phyloP scores from a whole-genome alignment of 2,797 vertebrate species.

The Acanthis flammea region DNA sequence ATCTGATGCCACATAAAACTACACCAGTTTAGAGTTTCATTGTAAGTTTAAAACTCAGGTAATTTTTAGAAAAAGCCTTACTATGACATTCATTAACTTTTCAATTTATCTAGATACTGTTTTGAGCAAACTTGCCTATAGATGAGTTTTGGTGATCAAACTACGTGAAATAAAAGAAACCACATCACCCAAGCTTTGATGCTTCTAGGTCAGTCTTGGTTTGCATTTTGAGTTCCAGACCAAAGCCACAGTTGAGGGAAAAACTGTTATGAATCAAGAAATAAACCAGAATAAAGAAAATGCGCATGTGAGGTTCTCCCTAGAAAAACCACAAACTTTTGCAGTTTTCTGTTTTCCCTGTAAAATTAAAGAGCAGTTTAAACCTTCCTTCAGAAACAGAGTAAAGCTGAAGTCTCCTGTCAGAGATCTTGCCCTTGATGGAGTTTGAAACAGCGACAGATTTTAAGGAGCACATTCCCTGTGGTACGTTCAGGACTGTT shows the following conservation, averaged over 20 bases:
- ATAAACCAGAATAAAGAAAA: not conserved
- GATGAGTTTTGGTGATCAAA: not conserved
- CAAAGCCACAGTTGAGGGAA: not conserved
- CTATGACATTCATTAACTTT: not conserved
- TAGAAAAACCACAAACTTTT: not conserved
- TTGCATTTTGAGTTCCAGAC: not conserved
- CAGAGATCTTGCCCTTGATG: not conserved
- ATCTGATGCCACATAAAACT: not conserved
- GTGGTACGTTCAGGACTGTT: not conserved
- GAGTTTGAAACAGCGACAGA: not conserved
- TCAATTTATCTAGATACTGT: not conserved
- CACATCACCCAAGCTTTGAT: not conserved
- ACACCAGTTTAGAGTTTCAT: not conserved
- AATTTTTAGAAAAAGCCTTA: not conserved
- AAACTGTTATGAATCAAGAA: not conserved
- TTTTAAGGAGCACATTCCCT: not conserved
- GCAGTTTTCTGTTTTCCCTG: not conserved
- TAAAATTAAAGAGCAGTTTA: not conserved
- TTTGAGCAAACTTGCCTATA: not conserved
- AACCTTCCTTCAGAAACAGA: not conserved
- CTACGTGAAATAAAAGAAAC: not conserved
- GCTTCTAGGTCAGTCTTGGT: not conserved
- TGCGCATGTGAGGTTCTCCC: not conserved
- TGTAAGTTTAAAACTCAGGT: not conserved
- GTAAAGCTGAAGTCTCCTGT: not conserved